Evolutionary conservation across 2,113 vertebrate species (phyloP).

Genomic region (Hypanus sabinus): DNA sequence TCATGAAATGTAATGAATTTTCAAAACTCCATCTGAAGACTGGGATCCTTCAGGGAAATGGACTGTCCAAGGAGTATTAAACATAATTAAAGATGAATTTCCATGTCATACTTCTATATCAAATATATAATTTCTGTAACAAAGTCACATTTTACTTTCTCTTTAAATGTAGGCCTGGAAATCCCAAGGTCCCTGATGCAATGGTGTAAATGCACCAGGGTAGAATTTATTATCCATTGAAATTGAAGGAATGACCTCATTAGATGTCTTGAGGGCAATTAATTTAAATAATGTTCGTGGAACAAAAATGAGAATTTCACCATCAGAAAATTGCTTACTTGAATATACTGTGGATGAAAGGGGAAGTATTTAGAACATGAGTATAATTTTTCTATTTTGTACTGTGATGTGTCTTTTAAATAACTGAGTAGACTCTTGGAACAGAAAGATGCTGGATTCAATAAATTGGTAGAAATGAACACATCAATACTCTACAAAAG

Average conservation of each 20-base stretch:
- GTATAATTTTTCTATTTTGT: not conserved
- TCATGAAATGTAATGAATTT: not conserved
- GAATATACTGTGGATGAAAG: not conserved
- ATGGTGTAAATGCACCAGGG: not conserved
- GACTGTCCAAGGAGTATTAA: not conserved
- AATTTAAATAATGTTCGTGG: not conserved
- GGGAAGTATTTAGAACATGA: not conserved
- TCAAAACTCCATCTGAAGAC: not conserved
- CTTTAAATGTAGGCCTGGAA: not conserved
- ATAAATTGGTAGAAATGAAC: not conserved
- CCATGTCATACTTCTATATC: not conserved
- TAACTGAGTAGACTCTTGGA: not conserved
- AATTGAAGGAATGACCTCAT: not conserved
- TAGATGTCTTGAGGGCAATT: not conserved
- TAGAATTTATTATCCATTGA: not conserved
- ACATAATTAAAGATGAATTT: not conserved
- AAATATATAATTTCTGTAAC: conserved; percentile 9
- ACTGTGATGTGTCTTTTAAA: not conserved
- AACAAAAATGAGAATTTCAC: not conserved
- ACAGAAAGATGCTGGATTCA: not conserved
- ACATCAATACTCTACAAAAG: not conserved
- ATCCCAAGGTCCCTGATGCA: not conserved
- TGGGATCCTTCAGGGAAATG: not conserved
- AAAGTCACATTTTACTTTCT: not conserved
- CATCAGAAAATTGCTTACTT: not conserved